These are phyloP conservation scores for Cepaea nemoralis DNA, from an alignment of 1,140 invertebrate species.

Conservation along the genomic window DNA sequence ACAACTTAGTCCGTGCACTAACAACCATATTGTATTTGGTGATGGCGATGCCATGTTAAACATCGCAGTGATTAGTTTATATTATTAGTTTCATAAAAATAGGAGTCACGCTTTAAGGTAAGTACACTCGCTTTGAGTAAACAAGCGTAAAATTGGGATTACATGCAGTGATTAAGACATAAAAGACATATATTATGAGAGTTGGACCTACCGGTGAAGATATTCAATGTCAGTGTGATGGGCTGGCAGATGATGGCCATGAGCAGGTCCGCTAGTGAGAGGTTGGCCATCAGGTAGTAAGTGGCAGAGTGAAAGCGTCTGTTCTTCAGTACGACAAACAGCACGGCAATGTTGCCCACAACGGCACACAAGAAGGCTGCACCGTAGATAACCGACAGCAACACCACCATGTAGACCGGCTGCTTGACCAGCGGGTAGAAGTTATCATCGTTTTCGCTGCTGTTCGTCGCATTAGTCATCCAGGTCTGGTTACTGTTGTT, in stretches of 20 bases:
- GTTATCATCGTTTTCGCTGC: not conserved
- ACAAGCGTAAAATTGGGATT: too few relatives aligned
- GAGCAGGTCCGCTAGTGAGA: conserved; percentile 90
- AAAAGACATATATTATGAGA: too few relatives aligned
- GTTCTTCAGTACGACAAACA: conserved; percentile 86
- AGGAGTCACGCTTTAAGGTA: too few relatives aligned
- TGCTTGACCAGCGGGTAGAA: not conserved
- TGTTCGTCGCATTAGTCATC: too few relatives aligned
- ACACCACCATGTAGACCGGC: conserved; percentile 15
- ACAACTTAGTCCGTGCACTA: too few relatives aligned
- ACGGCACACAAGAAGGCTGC: conserved; percentile 83
- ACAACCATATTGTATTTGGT: too few relatives aligned
- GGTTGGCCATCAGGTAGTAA: conserved; percentile 92
- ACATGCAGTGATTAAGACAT: too few relatives aligned
- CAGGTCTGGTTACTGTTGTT: too few relatives aligned
- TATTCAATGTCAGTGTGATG: conserved; percentile 79
- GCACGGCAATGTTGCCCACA: conserved; percentile 88
- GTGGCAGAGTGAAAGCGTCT: conserved; percentile 89
- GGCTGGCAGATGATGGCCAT: conserved; percentile 90
- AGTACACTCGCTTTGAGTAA: too few relatives aligned
- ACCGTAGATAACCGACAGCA: conserved; percentile 48
- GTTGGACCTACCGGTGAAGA: conserved; percentile 55
- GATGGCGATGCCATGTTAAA: too few relatives aligned
- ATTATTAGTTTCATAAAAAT: too few relatives aligned
- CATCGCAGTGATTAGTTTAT: too few relatives aligned